phyloP scores from a whole-genome alignment of 2,797 vertebrate genomes.

The Pantherophis alleghaniensis region DNA sequence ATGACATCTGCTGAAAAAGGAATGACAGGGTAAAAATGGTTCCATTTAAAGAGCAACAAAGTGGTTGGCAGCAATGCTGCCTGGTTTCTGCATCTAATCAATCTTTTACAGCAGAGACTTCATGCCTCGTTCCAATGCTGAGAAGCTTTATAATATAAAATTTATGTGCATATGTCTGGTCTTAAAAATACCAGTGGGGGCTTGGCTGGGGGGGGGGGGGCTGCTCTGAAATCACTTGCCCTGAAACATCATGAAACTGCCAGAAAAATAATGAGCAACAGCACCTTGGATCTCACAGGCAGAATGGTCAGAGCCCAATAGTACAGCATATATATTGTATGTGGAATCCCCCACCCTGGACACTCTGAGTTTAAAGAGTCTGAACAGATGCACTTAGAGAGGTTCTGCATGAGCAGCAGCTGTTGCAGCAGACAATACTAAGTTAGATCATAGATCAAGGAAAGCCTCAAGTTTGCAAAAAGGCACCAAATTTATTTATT shows the following conservation, averaged over 20 bases:
- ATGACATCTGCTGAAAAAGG: background rate
- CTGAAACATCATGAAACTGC: background rate
- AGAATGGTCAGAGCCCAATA: background rate
- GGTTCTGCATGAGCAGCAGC: background rate
- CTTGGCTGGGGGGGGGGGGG: no score
- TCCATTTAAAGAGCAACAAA: conserved; percentile 4
- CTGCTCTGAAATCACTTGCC: background rate
- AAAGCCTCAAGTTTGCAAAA: background rate
- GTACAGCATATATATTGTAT: background rate
- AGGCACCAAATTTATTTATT: background rate
- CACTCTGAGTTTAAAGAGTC: background rate
- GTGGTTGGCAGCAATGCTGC: background rate
- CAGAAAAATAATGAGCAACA: background rate
- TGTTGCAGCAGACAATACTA: background rate
- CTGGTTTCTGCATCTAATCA: background rate
- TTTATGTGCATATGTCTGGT: background rate
- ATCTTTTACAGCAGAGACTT: background rate
- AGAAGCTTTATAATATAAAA: background rate
- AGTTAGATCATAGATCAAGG: background rate
- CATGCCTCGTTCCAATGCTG: background rate
- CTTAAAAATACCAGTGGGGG: background rate
- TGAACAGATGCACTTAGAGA: background rate
- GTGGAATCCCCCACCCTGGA: background rate
- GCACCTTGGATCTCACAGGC: background rate
- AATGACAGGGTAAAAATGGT: background rate